A percentile compares a stretch with the other conserved stretches of the same genome.
Conservation (phyloP, 2,113 vertebrate species). For the Otocyon megalotis region DNA sequence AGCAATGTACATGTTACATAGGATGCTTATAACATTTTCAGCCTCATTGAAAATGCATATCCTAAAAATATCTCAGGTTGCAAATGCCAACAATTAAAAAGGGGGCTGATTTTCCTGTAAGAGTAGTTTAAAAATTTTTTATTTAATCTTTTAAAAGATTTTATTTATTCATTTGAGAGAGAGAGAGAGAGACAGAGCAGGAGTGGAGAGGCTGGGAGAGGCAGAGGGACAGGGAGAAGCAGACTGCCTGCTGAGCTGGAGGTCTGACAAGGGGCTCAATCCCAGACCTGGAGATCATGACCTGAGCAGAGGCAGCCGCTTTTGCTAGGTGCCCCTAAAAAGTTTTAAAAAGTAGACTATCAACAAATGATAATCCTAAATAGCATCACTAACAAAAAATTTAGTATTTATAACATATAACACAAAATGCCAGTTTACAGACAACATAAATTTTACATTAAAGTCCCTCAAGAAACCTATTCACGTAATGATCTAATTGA, state of each 20-base stretch:
- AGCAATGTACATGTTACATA: neutral
- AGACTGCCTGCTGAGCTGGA: neutral
- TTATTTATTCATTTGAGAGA: neutral
- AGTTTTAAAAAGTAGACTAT: constrained; percentile 6
- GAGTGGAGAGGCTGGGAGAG: neutral
- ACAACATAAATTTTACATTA: constrained; percentile 24
- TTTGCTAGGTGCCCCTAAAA: neutral
- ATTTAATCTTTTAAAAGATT: neutral
- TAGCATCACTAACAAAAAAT: neutral
- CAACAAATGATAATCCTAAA: constrained; percentile 1
- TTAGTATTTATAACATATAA: neutral
- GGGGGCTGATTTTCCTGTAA: neutral
- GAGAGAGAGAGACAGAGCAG: neutral
- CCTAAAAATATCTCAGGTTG: constrained; percentile 33
- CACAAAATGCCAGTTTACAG: neutral
- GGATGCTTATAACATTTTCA: neutral
- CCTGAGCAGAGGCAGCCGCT: neutral
- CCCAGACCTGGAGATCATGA: neutral
- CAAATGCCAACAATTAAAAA: constrained; percentile 18
- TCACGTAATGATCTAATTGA: neutral
- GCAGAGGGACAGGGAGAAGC: neutral
- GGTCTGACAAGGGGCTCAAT: neutral
- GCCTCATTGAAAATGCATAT: constrained; percentile 42
- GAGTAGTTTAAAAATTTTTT: neutral
- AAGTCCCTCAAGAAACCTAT: constrained; percentile 28